Evolutionary conservation across 1,140 invertebrate genomes (phyloP), one percentile per base, ranked within the genome.

Genomic region (Papilio polytes): DNA sequence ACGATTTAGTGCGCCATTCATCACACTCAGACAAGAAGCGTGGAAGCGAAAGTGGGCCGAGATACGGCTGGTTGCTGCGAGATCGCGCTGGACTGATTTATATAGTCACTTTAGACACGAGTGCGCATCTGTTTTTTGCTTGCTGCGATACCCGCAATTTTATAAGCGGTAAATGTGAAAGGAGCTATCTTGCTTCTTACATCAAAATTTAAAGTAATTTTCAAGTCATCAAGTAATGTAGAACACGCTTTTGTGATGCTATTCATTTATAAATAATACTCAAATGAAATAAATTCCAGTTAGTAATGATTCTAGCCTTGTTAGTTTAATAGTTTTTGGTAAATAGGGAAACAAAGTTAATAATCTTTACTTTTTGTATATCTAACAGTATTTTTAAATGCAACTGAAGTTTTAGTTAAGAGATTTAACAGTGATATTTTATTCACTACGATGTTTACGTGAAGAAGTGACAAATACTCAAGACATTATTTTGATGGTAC

Each of bases 401-500:
- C n/a, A n/a, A n/a, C n/a, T n/a, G n/a, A n/a, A n/a, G n/a, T n/a
- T n/a, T n/a, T n/a, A n/a, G n/a, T n/a, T n/a, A n/a, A n/a, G n/a
- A n/a, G n/a, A n/a, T n/a, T n/a, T n/a, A n/a, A n/a, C n/a, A n/a
- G n/a, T n/a, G n/a, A n/a, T n/a, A n/a, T n/a, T n/a, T n/a, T n/a
- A n/a, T n/a, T n/a, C n/a, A 36, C 31, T 36, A 3, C 31, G 4
- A 36, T 36, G 46, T 48, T 59, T 56, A 56, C 18, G 6, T 20
- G 8, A 9, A 63, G 22, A 36, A 70, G 63, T 2, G 26, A 31
- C 12, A 70, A 70, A 70, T 31, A 31, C 13, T 31, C 4, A 31
- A 70, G 26, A 31, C 63, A 66, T 70, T 81, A 85, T 87, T 90
- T 88, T 91, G 88, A 90, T 90, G 85, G 89, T 86, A 85, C 85